Conservation (phyloP, 1,140 invertebrate species). For the Diorhabda sublineata region DNA sequence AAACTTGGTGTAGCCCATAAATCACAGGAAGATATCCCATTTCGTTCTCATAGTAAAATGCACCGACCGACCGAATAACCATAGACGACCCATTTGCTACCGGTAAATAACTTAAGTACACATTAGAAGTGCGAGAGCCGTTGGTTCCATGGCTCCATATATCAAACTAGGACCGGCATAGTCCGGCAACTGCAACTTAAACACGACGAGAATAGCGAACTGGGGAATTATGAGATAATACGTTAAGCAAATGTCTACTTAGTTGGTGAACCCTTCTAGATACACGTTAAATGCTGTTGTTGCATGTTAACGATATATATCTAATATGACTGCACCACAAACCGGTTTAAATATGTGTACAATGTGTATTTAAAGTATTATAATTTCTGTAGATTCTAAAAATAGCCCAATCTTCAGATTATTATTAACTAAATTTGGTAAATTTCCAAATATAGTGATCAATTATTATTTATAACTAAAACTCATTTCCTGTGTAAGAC, state of each 20-base stretch:
- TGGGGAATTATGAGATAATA: conserved; percentile 45
- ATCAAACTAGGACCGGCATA: conserved; percentile 37
- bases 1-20: conserved; percentile 6
- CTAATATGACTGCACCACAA: too few relatives aligned
- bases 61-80: conserved; percentile 20
- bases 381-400: too few relatives aligned
- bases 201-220: conserved; percentile 31
- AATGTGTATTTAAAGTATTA: too few relatives aligned
- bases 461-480: too few relatives aligned
- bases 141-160: conserved; percentile 32
- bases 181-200: conserved; percentile 40
- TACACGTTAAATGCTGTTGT: not conserved
- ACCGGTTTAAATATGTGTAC: too few relatives aligned
- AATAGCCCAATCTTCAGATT: too few relatives aligned
- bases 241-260: conserved; percentile 44
- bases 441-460: too few relatives aligned
- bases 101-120: conserved; percentile 42
- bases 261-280: conserved; percentile 12
- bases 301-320: too few relatives aligned
- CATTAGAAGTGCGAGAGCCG: conserved; percentile 33
- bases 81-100: conserved; percentile 20
- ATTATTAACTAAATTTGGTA: too few relatives aligned
- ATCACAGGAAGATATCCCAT: conserved; percentile 9
- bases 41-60: conserved; percentile 5
- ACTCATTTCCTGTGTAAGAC: too few relatives aligned